Conservation (phyloP, 2,888 invertebrate species). For the Colletes collaris region DNA sequence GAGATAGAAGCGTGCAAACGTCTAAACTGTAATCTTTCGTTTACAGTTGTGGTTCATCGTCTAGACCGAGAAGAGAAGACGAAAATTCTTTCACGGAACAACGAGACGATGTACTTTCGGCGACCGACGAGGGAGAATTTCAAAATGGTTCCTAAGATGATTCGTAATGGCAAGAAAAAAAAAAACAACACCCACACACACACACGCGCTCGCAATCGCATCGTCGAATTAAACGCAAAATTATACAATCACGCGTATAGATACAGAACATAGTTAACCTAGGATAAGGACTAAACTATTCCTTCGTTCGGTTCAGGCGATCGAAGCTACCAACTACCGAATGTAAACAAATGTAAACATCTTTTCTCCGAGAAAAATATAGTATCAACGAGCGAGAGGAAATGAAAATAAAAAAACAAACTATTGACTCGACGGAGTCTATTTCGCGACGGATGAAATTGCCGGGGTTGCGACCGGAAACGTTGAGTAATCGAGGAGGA, state of each 20-base stretch:
- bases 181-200: too few relatives aligned
- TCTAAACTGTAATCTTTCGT: slow-evolving; percentile 11
- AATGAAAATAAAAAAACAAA: too few relatives aligned
- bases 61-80: slow-evolving; percentile 54
- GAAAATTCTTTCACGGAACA: not conserved
- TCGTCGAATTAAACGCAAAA: not conserved
- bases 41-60: slow-evolving; percentile 78
- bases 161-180: not conserved
- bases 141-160: not conserved
- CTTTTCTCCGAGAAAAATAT: not conserved
- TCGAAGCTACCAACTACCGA: not conserved
- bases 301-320: not conserved
- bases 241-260: not conserved
- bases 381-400: too few relatives aligned
- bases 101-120: not conserved
- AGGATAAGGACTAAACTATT: not conserved
- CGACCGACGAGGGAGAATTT: not conserved
- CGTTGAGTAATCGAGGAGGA: not conserved
- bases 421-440: not conserved
- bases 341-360: not conserved
- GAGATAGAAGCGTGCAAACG: not conserved
- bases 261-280: not conserved
- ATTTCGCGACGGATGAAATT: not conserved
- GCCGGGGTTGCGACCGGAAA: not conserved
- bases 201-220: not conserved